Conservation (phyloP, 2,888 invertebrate species). For the Heliconius erato region DNA sequence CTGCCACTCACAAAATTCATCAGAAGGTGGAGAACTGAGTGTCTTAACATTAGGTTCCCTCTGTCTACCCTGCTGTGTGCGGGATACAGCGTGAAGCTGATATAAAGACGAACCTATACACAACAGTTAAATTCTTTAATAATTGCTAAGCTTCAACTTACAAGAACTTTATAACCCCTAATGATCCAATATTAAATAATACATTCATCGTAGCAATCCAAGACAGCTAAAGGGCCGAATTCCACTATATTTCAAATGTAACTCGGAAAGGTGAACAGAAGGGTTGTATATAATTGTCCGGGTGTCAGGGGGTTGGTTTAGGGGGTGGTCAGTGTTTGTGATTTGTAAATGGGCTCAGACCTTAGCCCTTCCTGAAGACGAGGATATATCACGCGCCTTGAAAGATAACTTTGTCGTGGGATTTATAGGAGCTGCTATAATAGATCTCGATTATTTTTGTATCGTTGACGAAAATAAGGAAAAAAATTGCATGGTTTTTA, state of each 20-base stretch:
- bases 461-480: no score
- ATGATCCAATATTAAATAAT: slow-evolving; percentile 41
- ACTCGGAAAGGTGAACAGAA: slow-evolving; percentile 72
- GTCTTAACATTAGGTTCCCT: no score
- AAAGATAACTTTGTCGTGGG: slow-evolving; percentile 80
- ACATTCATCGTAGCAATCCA: slow-evolving; percentile 51
- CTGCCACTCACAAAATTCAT: no score
- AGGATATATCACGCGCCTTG: slow-evolving; percentile 84
- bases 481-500: no score
- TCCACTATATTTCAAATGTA: slow-evolving; percentile 80
- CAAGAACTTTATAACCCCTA: slow-evolving; percentile 16
- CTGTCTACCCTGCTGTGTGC: no score
- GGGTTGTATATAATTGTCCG: slow-evolving; percentile 74
- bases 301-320: slow-evolving; percentile 55
- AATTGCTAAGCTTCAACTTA: not conserved
- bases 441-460: not conserved
- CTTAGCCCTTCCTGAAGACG: slow-evolving; percentile 84
- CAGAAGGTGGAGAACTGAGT: no score
- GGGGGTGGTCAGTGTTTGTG: slow-evolving; percentile 85
- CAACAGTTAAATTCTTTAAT: not conserved
- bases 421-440: slow-evolving; percentile 64
- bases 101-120: no score
- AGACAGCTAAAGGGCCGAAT: slow-evolving; percentile 70
- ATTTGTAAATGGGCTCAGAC: slow-evolving; percentile 86
- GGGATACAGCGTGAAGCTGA: no score